These are phyloP conservation scores for Drosophila funebris DNA, from an alignment of 1,140 invertebrate species.

Conservation along the genomic window DNA sequence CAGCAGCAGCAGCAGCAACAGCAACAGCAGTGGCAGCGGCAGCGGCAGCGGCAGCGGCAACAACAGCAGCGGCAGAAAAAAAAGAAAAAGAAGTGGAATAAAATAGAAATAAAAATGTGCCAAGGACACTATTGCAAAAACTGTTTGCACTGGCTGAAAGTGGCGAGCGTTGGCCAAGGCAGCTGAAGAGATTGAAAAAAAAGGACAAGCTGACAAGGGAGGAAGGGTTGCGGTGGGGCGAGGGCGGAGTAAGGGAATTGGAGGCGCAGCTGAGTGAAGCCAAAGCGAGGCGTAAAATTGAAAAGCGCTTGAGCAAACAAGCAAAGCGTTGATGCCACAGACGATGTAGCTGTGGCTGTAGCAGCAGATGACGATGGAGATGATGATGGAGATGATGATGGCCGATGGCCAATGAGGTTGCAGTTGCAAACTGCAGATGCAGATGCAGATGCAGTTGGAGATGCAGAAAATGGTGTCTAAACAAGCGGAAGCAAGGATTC, in stretches of 20 bases:
- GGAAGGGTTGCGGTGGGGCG: neutral
- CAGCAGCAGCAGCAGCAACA: slow-evolving; percentile 59
- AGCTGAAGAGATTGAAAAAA: neutral
- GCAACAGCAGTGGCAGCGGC: slow-evolving; percentile 12
- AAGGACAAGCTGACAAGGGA: neutral
- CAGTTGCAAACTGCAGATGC: no score
- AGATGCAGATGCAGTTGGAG: neutral
- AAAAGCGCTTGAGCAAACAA: slow-evolving; percentile 77
- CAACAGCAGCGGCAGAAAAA: neutral
- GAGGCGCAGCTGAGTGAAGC: slow-evolving; percentile 51
- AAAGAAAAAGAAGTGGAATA: neutral
- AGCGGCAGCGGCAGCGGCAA: slow-evolving; percentile 21
- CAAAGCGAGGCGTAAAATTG: slow-evolving; percentile 81
- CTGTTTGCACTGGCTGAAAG: slow-evolving; percentile 58
- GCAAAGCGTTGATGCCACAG: slow-evolving; percentile 1
- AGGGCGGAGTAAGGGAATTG: neutral
- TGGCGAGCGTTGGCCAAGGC: slow-evolving; percentile 24
- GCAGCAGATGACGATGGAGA: slow-evolving; percentile 12
- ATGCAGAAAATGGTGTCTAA: slow-evolving; percentile 35
- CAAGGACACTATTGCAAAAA: slow-evolving; percentile 74
- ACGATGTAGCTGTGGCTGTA: neutral
- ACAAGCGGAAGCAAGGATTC: slow-evolving; percentile 56
- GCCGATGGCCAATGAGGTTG: no score
- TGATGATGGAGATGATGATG: slow-evolving; percentile 8
- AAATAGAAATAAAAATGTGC: slow-evolving; percentile 62